Evolutionary conservation across 2,113 vertebrate genomes (phyloP).

Genomic region (Lepisosteus osseus): DNA sequence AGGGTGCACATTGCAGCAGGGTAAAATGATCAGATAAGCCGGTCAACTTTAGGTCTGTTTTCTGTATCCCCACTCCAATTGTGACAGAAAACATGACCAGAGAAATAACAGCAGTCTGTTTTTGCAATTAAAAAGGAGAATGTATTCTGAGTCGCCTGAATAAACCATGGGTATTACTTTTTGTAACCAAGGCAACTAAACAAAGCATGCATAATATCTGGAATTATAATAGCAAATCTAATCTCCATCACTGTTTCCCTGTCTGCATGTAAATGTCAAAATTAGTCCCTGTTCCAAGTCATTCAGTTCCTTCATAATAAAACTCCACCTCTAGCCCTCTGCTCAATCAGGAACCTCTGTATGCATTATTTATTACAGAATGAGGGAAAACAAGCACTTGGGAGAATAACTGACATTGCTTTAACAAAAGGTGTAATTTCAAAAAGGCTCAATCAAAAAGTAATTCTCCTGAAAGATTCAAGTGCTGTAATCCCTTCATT

Average conservation of each 20-base stretch:
- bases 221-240: conserved; percentile 9
- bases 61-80: no score
- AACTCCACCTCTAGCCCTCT: conserved; percentile 18
- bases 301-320: conserved; percentile 12
- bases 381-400: conserved; percentile 12
- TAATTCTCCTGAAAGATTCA: conserved; percentile 9
- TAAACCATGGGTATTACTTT: background rate
- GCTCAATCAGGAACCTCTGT: conserved; percentile 14
- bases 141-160: background rate
- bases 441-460: conserved; percentile 41
- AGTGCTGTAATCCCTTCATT: conserved; percentile 15
- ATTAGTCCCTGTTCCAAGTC: conserved; percentile 11
- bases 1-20: no score
- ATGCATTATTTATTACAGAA: conserved; percentile 27
- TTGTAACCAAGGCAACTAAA: background rate
- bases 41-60: no score
- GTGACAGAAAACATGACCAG: no score
- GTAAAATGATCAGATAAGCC: no score
- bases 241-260: conserved; percentile 4
- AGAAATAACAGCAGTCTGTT: background rate
- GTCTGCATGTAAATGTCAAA: conserved; percentile 9
- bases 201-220: conserved; percentile 8
- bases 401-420: conserved; percentile 4
- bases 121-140: background rate
- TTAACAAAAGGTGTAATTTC: background rate